Evolutionary conservation across 2,113 vertebrate genomes (phyloP).

Genomic region (Microcebus tavaratra): DNA sequence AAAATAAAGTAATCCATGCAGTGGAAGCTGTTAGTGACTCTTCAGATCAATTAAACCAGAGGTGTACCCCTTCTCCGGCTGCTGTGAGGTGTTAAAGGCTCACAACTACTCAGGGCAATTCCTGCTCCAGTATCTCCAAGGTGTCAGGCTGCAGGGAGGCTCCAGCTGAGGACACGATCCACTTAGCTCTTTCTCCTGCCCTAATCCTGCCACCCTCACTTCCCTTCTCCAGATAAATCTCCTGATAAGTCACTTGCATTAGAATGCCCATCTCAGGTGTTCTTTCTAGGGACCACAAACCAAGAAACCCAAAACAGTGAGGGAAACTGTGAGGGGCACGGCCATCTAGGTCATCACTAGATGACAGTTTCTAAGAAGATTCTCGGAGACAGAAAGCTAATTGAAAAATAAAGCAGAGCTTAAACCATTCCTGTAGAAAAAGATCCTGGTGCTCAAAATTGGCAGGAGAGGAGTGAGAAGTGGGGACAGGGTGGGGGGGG

Average conservation of each 20-base stretch:
- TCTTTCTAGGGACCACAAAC: not conserved
- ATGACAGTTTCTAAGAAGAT: not conserved
- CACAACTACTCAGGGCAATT: too few species aligned
- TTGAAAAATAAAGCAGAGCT: not conserved
- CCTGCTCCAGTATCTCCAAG: not conserved
- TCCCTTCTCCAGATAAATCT: not conserved
- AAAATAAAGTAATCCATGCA: not conserved
- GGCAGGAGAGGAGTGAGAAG: not conserved
- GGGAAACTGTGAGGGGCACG: not conserved
- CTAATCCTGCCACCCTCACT: not conserved
- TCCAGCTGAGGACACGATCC: too few species aligned
- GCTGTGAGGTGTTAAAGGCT: not conserved
- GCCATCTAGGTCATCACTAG: not conserved
- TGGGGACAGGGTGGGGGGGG: accelerated
- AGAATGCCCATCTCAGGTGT: not conserved
- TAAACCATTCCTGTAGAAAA: not conserved
- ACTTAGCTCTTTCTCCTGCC: not conserved
- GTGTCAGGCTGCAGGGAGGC: not conserved
- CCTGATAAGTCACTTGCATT: not conserved
- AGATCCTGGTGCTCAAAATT: not conserved
- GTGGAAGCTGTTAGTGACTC: not conserved
- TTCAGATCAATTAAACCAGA: not conserved
- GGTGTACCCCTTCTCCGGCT: accelerated
- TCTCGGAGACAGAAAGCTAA: not conserved
- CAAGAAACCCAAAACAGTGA: not conserved